Base-by-base conservation (phyloP, 1,140 invertebrate genomes). In the Oppia nitens region DNA sequence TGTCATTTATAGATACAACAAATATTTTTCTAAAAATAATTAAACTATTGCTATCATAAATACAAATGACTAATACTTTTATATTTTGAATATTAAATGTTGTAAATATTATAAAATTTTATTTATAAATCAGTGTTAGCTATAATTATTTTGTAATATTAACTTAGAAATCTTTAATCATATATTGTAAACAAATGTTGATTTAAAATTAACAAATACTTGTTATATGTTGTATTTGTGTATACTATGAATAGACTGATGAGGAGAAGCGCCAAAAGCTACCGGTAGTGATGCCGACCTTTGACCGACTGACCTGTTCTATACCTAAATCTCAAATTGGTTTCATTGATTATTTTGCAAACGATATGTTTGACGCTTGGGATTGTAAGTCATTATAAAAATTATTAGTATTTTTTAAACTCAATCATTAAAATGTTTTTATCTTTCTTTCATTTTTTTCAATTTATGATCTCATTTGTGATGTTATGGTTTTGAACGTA, bases 291-390 rank as follows among this genome's bases (percentile, higher is more conserved):
- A 96, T 96, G 92, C 90, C 92, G 1, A 85, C 91, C 79, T 97
- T 96, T 71, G 91, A 95, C 65, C 79, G 90, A 67, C 76, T 79
- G 50, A 84, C 86, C 9, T 95, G 90, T 72, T 94, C 88, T 62
- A 90, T 97, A 70, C 88, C 92, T 55, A 89, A 93, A 75, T 90
- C 88, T 50, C 92, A 97, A 76, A 91, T 90, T 63, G 88, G 89
- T 50, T 97, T 97, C 73, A 85, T 94, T 55, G 92, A 97, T 74
- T 92, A 84, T 71, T 96, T 97, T 67, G 89, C 95, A 64, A 87
- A 84, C 63, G 87, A 93, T 69, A 95, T 97, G 91, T 91, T 94
- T 76, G 88, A 93, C 67, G 85, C 88, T 25, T 96, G 89, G 89
- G 84, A 93, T 72, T 83, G 91, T 95, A 71, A 79, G 79, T 67